A percentile compares a stretch with the other conserved stretches of the same genome.
Conservation (phyloP, 2,888 invertebrate species). For the Sarcophaga carnaria region DNA sequence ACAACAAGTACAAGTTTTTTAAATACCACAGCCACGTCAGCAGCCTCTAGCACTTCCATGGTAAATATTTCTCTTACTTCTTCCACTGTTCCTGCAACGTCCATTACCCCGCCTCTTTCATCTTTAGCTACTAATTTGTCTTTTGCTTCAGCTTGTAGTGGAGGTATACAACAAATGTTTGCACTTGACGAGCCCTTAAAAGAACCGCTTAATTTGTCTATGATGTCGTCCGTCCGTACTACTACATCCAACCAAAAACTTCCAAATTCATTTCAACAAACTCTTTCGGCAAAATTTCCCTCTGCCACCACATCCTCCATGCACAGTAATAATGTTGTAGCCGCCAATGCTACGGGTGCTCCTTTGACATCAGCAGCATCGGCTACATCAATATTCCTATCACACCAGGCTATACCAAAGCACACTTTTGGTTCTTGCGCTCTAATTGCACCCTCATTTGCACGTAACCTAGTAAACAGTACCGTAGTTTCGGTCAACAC, state of each 20-base stretch:
- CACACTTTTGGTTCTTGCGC: slow-evolving; percentile 81
- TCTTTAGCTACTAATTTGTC: slow-evolving; percentile 71
- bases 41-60: slow-evolving; percentile 58
- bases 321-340: background rate
- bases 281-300: slow-evolving; percentile 40
- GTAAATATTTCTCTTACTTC: slow-evolving; percentile 70
- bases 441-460: slow-evolving; percentile 77
- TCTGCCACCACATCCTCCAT: slow-evolving; percentile 70
- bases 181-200: slow-evolving; percentile 51
- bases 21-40: slow-evolving; percentile 49
- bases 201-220: slow-evolving; percentile 67
- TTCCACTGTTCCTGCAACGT: slow-evolving; percentile 70
- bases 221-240: slow-evolving; percentile 44
- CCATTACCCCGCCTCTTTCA: slow-evolving; percentile 69
- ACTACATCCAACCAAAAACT: slow-evolving; percentile 30
- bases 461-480: slow-evolving; percentile 68
- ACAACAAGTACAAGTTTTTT: slow-evolving; percentile 49
- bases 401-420: slow-evolving; percentile 75
- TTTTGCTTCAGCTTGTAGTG: slow-evolving; percentile 76
- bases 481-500: slow-evolving; percentile 48
- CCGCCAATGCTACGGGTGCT: slow-evolving; percentile 11
- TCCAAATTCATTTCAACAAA: slow-evolving; percentile 44
- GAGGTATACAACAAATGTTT: slow-evolving; percentile 45
- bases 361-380: slow-evolving; percentile 51
- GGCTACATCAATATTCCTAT: slow-evolving; percentile 72